These are phyloP conservation scores for Drosophila mimetica DNA, from an alignment of 2,888 invertebrate species.

Conservation along the genomic window DNA sequence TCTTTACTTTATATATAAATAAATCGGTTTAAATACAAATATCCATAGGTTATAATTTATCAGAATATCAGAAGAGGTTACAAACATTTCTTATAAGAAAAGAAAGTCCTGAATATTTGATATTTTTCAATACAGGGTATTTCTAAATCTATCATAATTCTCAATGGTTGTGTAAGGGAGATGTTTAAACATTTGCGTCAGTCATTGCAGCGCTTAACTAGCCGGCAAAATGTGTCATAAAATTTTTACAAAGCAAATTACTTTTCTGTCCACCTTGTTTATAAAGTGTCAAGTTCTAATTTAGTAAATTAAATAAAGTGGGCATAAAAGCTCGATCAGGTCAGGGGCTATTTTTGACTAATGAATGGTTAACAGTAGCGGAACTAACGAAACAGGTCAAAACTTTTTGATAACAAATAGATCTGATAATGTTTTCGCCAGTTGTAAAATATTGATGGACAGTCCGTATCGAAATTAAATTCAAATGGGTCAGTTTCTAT, in stretches of 20 bases:
- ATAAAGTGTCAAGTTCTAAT: constrained; percentile 10
- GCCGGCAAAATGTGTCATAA: constrained; percentile 24
- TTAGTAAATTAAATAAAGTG: constrained; percentile 11
- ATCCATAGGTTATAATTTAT: too few relatives aligned
- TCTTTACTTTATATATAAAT: too few relatives aligned
- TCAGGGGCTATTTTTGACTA: constrained; percentile 25
- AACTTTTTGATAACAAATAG: not conserved
- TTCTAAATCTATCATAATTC: not conserved
- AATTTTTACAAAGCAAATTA: constrained; percentile 9
- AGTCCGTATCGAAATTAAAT: not conserved
- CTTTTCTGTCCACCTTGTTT: constrained; percentile 9
- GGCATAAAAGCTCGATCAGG: constrained; percentile 38
- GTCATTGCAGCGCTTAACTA: constrained; percentile 1
- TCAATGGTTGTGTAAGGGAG: not conserved
- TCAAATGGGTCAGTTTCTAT: constrained; percentile 23
- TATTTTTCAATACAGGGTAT: not conserved
- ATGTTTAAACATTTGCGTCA: constrained; percentile 14
- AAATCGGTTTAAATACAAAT: too few relatives aligned
- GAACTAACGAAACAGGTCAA: constrained; percentile 3
- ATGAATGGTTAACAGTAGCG: constrained; percentile 9
- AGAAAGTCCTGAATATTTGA: too few relatives aligned
- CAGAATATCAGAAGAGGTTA: too few relatives aligned
- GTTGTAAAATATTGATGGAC: constrained; percentile 2
- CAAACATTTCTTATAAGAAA: not conserved
- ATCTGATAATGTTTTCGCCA: not conserved